A percentile compares a stretch with the other conserved stretches of the same genome.
phyloP scores from a whole-genome alignment of 2,888 invertebrate species.

The Drymonia ruficornis region DNA sequence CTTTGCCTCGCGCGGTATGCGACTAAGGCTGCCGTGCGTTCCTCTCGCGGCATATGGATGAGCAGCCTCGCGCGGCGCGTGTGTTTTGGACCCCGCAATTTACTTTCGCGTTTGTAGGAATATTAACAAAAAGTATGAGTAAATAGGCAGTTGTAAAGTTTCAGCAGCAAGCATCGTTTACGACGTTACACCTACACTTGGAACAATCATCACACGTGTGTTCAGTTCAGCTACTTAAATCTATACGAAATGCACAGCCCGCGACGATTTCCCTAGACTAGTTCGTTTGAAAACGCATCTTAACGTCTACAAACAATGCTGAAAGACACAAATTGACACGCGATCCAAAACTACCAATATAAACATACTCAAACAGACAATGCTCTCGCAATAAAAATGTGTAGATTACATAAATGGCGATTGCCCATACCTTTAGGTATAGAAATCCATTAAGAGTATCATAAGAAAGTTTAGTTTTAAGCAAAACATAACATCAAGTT shows the following conservation, averaged over 20 bases:
- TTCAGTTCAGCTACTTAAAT: conserved; percentile 63
- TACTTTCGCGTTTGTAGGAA: no score
- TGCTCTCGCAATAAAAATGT: conserved; percentile 42
- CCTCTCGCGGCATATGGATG: no score
- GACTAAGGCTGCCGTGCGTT: no score
- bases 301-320: conserved; percentile 56
- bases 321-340: conserved; percentile 69
- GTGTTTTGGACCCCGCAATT: no score
- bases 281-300: conserved; percentile 58
- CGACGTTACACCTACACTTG: background rate
- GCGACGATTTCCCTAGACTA: conserved; percentile 69
- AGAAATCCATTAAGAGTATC: conserved; percentile 60
- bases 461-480: conserved; percentile 63
- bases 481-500: conserved; percentile 57
- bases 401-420: conserved; percentile 48
- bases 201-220: conserved; percentile 43
- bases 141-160: background rate
- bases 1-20: no score
- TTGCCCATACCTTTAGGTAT: conserved; percentile 44
- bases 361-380: conserved; percentile 41
- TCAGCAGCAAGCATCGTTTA: conserved; percentile 3
- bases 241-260: conserved; percentile 77
- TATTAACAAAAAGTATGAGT: no score
- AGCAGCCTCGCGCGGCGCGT: no score
- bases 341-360: conserved; percentile 53